These are phyloP conservation scores for Osmerus mordax DNA, from an alignment of 2,113 vertebrate genomes.

Conservation along the genomic window DNA sequence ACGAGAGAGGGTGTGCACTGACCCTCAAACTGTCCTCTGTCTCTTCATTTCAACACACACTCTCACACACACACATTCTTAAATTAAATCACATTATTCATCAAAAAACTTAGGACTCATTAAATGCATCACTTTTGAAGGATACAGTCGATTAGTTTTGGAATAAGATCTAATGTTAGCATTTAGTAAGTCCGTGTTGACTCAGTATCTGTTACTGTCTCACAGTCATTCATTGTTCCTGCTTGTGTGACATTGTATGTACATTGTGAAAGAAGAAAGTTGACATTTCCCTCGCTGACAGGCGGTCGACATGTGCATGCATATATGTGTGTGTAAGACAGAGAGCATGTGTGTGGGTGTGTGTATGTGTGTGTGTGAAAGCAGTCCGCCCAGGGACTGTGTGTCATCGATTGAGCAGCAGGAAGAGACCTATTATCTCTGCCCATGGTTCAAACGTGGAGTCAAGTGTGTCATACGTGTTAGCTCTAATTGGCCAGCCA, in stretches of 20 bases:
- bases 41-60: constrained; percentile 3
- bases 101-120: too few relatives aligned
- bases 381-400: constrained; percentile 64
- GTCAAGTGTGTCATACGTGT: constrained; percentile 75
- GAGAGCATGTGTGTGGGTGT: background rate
- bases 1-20: constrained; percentile 29
- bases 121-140: too few relatives aligned
- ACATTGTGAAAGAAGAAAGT: constrained; percentile 48
- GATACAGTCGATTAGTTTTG: too few relatives aligned
- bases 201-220: background rate
- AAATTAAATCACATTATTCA: background rate
- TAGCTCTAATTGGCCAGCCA: constrained; percentile 71
- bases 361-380: constrained; percentile 34
- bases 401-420: constrained; percentile 70
- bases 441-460: constrained; percentile 72
- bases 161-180: background rate
- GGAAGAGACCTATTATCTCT: constrained; percentile 73
- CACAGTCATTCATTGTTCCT: background rate
- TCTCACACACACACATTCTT: constrained; percentile 15
- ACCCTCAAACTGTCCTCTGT: constrained; percentile 37
- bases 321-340: background rate
- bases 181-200: constrained; percentile 19
- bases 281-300: constrained; percentile 58
- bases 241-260: background rate
- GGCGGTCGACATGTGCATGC: constrained; percentile 4